Percentiles rank a stretch among this genome's conserved stretches.
These are phyloP conservation scores for Lanistes nyassanus DNA, from an alignment of 1,140 invertebrate species.

Conservation along the genomic window DNA sequence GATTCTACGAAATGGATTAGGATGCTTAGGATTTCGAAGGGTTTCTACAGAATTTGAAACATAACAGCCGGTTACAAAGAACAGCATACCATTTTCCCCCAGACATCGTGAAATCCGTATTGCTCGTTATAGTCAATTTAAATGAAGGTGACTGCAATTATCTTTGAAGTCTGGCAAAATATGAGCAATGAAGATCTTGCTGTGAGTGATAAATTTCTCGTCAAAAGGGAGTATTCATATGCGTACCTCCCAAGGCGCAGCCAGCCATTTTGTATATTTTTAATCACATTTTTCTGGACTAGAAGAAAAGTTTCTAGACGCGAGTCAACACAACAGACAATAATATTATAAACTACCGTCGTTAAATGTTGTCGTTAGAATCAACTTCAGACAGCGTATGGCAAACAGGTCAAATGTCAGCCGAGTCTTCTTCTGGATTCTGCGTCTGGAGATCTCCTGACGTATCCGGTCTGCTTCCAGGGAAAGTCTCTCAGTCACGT, in stretches of 20 bases:
- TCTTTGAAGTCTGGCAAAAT: too few species aligned
- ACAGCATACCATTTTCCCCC: too few species aligned
- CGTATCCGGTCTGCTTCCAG: background rate
- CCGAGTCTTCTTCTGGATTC: background rate
- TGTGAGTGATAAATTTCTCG: too few species aligned
- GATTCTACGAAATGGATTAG: too few species aligned
- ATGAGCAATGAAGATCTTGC: too few species aligned
- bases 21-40: too few species aligned
- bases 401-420: background rate
- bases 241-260: background rate
- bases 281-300: background rate
- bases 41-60: too few species aligned
- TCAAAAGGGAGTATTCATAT: background rate
- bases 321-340: background rate
- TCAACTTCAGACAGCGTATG: background rate
- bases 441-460: background rate
- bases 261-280: background rate
- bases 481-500: background rate
- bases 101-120: too few species aligned
- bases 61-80: too few species aligned
- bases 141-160: too few species aligned
- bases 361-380: background rate
- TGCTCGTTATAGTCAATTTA: too few species aligned
- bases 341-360: background rate
- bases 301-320: background rate